These are phyloP conservation scores for Latheticus oryzae DNA, from an alignment of 2,888 invertebrate species.

Conservation along the genomic window DNA sequence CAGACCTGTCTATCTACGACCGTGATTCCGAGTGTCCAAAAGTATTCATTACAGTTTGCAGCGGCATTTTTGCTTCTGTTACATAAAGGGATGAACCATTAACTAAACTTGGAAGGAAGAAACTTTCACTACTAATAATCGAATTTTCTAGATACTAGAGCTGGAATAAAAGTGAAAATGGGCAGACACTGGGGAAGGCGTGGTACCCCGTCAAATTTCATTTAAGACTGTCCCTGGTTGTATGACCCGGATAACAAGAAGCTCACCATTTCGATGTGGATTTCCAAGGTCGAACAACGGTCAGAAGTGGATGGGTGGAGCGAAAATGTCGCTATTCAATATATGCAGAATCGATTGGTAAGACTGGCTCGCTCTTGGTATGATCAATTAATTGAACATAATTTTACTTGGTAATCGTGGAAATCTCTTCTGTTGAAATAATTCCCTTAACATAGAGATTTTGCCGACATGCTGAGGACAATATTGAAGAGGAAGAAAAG, in stretches of 20 bases:
- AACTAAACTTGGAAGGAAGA: too few relatives aligned
- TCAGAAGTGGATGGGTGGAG: background rate
- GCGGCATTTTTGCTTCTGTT: too few relatives aligned
- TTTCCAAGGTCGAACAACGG: background rate
- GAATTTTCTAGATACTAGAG: too few relatives aligned
- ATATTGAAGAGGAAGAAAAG: background rate
- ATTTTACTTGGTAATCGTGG: background rate
- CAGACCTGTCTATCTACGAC: too few relatives aligned
- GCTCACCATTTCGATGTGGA: background rate
- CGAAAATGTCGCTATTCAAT: background rate
- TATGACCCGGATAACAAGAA: background rate
- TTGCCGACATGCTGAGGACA: background rate
- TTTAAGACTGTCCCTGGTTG: background rate
- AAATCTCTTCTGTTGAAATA: background rate
- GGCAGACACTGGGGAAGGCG: background rate
- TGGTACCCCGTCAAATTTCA: background rate
- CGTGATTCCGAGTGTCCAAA: too few relatives aligned
- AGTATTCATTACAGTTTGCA: too few relatives aligned
- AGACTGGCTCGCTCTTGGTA: background rate
- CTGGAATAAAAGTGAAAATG: too few relatives aligned
- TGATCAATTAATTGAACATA: background rate
- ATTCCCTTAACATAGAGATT: background rate
- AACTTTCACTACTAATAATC: background rate
- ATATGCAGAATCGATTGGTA: background rate
- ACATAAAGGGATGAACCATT: too few relatives aligned